Evolutionary conservation across 1,140 invertebrate genomes (phyloP).

Genomic region (Saccostrea glomerata): DNA sequence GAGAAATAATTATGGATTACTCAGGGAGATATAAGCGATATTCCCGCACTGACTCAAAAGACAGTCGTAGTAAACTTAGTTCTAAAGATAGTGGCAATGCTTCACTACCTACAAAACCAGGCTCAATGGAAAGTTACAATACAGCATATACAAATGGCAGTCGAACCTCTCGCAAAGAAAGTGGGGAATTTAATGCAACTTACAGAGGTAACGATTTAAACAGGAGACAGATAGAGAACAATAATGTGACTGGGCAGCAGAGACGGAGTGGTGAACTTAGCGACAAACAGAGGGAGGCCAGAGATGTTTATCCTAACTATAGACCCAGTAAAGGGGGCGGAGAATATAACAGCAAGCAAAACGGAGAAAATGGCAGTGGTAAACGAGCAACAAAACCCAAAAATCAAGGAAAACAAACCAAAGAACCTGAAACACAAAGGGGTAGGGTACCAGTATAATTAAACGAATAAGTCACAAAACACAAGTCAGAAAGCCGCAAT

Average conservation of each 20-base stretch:
- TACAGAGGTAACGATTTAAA: background rate
- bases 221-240: background rate
- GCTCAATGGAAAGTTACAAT: background rate
- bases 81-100: constrained; percentile 18
- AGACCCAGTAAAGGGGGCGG: background rate
- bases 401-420: background rate
- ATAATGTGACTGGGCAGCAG: background rate
- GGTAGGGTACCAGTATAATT: background rate
- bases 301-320: background rate
- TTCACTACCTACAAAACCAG: background rate
- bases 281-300: background rate
- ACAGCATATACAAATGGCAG: background rate
- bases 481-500: background rate
- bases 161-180: constrained; percentile 2
- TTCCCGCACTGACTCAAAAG: constrained; percentile 17
- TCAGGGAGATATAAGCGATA: constrained; percentile 10
- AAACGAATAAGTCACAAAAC: background rate
- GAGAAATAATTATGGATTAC: constrained; percentile 21
- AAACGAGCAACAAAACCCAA: background rate
- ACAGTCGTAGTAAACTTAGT: constrained; percentile 26
- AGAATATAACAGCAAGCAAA: background rate
- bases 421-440: background rate
- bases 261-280: background rate
- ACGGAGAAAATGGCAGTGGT: background rate
- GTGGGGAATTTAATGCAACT: background rate